Conservation (phyloP, 2,888 invertebrate genomes). For the Hypomecis punctinalis region DNA sequence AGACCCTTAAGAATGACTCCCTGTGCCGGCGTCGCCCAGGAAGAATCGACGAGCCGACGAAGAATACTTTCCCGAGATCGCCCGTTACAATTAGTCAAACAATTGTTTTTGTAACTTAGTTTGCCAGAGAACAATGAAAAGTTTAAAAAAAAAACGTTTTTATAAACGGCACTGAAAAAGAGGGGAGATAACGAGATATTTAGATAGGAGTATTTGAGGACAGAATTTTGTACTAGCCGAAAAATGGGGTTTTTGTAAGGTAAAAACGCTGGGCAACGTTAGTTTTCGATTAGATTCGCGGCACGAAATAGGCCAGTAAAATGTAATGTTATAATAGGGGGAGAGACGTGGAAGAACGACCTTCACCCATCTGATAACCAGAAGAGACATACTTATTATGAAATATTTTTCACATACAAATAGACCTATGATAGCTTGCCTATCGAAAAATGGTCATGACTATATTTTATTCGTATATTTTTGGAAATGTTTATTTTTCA, state of each 20-base stretch:
- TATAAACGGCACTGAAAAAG: not conserved
- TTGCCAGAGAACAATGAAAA: not conserved
- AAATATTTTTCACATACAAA: no score
- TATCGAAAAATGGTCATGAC: no score
- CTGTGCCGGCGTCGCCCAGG: slow-evolving; percentile 60
- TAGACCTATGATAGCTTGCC: no score
- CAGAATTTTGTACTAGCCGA: not conserved
- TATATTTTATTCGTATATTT: no score
- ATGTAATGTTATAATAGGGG: slow-evolving; percentile 14
- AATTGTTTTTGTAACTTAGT: slow-evolving; percentile 58
- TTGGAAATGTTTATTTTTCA: no score
- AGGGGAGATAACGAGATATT: not conserved
- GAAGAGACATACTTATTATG: no score
- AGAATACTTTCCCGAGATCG: slow-evolving; percentile 69
- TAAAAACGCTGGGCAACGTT: not conserved
- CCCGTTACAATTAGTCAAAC: slow-evolving; percentile 72
- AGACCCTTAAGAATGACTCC: slow-evolving; percentile 71
- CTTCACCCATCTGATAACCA: no score
- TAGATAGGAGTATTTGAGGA: not conserved
- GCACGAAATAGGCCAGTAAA: slow-evolving; percentile 12
- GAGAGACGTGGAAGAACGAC: no score
- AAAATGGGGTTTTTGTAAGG: not conserved
- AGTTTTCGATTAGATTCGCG: slow-evolving; percentile 3
- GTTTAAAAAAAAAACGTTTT: no score
- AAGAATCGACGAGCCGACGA: slow-evolving; percentile 49